Percentiles rank a stretch among this genome's conserved stretches.
Evolutionary conservation across 2,888 invertebrate genomes (phyloP).

Genomic region (Allacma fusca): DNA sequence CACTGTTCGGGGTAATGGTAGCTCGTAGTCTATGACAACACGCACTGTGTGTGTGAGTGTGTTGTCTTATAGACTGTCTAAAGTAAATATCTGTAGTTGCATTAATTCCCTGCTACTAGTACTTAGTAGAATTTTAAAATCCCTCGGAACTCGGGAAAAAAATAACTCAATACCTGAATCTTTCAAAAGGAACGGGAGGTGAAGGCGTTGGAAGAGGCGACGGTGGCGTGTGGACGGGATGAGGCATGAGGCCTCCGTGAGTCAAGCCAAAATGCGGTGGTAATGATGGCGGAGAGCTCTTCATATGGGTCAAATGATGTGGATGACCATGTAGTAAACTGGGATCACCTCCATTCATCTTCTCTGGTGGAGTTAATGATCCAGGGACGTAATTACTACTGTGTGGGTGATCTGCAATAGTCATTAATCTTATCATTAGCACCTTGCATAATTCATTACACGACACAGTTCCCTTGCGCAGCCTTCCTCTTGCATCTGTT

Average conservation of each 20-base stretch:
- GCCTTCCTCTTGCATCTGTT: too few species aligned
- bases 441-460: background rate
- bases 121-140: too few species aligned
- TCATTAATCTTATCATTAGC: slow-evolving; percentile 13
- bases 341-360: slow-evolving; percentile 64
- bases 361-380: slow-evolving; percentile 66
- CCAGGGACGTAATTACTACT: slow-evolving; percentile 64
- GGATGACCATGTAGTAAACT: slow-evolving; percentile 58
- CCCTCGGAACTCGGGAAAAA: too few species aligned
- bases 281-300: slow-evolving; percentile 68
- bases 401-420: slow-evolving; percentile 60
- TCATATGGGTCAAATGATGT: slow-evolving; percentile 63
- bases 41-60: too few species aligned
- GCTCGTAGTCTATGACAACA: too few species aligned
- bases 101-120: too few species aligned
- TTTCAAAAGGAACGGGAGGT: slow-evolving; percentile 64
- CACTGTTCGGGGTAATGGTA: too few species aligned
- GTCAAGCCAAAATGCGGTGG: slow-evolving; percentile 81
- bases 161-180: slow-evolving; percentile 62
- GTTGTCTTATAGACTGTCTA: too few species aligned
- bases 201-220: slow-evolving; percentile 71
- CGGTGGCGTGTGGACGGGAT: slow-evolving; percentile 81
- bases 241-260: slow-evolving; percentile 67
- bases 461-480: background rate
- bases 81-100: too few species aligned